These are phyloP conservation scores for Oligia strigilis DNA, from an alignment of 2,888 invertebrate species.

Conservation along the genomic window DNA sequence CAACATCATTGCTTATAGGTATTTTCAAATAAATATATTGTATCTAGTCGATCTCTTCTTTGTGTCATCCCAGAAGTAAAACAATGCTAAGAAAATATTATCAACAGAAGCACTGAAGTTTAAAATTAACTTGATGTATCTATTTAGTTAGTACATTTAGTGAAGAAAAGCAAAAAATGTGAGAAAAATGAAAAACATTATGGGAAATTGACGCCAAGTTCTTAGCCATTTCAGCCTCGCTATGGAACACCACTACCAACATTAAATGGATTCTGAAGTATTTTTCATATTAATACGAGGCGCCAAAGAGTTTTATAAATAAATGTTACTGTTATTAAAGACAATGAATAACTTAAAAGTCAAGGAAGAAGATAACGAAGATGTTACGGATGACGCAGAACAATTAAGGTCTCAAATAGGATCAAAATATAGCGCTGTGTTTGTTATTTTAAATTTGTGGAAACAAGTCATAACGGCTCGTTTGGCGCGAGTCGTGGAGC, in stretches of 20 bases:
- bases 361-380: neutral
- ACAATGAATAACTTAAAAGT: slow-evolving; percentile 2
- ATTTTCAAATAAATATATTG: neutral
- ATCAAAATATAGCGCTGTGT: neutral
- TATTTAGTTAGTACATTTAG: slow-evolving; percentile 32
- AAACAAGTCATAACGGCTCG: too few relatives aligned
- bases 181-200: slow-evolving; percentile 23
- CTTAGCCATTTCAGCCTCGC: slow-evolving; percentile 17
- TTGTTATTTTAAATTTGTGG: slow-evolving; percentile 20
- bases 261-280: slow-evolving; percentile 26
- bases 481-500: too few relatives aligned
- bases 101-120: neutral
- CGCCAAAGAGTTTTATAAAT: slow-evolving; percentile 15
- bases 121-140: neutral
- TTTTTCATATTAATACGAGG: slow-evolving; percentile 10
- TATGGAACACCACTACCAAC: slow-evolving; percentile 16
- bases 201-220: slow-evolving; percentile 20
- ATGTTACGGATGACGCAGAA: neutral
- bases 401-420: neutral
- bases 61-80: neutral
- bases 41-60: neutral
- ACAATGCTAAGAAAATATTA: neutral
- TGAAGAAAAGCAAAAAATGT: neutral
- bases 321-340: neutral
- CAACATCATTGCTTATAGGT: neutral